A percentile compares a stretch with the other conserved stretches of the same genome.
phyloP scores from a whole-genome alignment of 2,113 vertebrate genomes.

The Phyllopteryx taeniolatus region DNA sequence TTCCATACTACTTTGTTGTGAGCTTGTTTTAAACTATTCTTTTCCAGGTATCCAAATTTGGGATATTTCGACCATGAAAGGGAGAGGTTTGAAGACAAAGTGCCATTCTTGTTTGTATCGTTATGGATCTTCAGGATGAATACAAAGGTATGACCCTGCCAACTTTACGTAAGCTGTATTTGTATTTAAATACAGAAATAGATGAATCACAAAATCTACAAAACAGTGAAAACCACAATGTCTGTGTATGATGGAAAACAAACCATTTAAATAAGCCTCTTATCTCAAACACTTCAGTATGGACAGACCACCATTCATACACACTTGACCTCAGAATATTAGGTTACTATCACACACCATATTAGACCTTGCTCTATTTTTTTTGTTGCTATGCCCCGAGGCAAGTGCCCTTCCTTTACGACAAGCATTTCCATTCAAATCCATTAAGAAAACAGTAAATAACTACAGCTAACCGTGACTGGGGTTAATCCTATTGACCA shows the following conservation, averaged over 20 bases:
- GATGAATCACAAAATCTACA: neutral
- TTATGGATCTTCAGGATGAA: neutral
- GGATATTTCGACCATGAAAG: neutral
- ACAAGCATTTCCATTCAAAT: constrained; percentile 67
- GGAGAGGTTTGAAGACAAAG: neutral
- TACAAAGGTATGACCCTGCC: neutral
- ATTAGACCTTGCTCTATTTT: constrained; percentile 23
- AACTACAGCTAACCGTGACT: constrained; percentile 61
- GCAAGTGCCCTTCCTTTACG: constrained; percentile 30
- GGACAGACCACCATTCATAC: neutral
- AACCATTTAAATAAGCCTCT: neutral
- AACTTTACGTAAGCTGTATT: neutral
- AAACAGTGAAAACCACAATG: neutral
- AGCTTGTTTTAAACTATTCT: neutral
- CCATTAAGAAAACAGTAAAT: constrained; percentile 53
- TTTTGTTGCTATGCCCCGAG: constrained; percentile 42
- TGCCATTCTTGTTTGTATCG: neutral
- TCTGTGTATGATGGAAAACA: neutral
- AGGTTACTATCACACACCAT: constrained; percentile 43
- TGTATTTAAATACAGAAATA: neutral
- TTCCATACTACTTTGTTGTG: no score
- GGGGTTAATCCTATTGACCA: constrained; percentile 67
- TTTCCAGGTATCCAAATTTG: neutral
- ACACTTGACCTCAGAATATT: constrained; percentile 50
- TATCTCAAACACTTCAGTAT: neutral